Conservation (phyloP, 1,140 invertebrate species). For the Agraylea sexmaculata region DNA sequence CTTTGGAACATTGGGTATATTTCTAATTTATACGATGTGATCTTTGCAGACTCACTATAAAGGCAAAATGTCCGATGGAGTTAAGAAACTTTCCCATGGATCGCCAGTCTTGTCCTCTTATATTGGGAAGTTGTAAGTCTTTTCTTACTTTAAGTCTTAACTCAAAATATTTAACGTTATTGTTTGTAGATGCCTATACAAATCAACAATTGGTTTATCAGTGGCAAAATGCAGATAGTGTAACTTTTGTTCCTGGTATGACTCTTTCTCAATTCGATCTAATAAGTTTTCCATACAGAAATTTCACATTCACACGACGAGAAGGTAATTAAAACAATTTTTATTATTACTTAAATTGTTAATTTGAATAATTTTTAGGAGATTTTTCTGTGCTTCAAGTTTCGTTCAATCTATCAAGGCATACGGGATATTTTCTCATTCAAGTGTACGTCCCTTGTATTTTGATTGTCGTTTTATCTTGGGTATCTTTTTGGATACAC, state of each 20-base stretch:
- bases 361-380: constrained; percentile 43
- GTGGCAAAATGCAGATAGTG: constrained; percentile 73
- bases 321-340: constrained; percentile 44
- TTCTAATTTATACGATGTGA: constrained; percentile 8
- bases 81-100: constrained; percentile 96
- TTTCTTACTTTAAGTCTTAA: neutral
- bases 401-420: constrained; percentile 81
- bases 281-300: constrained; percentile 71
- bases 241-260: constrained; percentile 81
- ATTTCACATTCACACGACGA: constrained; percentile 61
- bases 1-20: neutral
- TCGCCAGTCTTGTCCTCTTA: constrained; percentile 80
- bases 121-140: constrained; percentile 93
- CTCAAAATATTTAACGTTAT: constrained; percentile 12
- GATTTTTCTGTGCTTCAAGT: constrained; percentile 83
- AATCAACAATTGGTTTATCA: constrained; percentile 78
- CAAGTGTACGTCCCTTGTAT: constrained; percentile 93
- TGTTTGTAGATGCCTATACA: constrained; percentile 75
- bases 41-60: constrained; percentile 79
- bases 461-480: constrained; percentile 86
- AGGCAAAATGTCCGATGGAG: constrained; percentile 95
- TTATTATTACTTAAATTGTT: neutral
- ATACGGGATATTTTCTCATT: constrained; percentile 88
- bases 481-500: constrained; percentile 97
- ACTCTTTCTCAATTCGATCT: constrained; percentile 86